Conservation (phyloP, 2,113 vertebrate genomes). For the Diphyllodes magnificus region DNA sequence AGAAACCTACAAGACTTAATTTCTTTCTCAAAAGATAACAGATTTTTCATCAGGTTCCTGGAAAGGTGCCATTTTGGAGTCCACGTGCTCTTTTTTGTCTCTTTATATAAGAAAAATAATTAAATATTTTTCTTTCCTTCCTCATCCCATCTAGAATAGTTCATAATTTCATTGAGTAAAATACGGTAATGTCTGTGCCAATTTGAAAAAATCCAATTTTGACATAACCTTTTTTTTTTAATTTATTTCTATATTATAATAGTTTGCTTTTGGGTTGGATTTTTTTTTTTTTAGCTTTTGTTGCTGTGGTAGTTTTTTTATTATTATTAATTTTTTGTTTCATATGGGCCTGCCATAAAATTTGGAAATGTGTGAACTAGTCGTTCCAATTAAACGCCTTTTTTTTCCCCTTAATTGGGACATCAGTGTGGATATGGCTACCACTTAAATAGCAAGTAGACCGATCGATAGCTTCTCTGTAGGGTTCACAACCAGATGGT, state of each 20-base stretch:
- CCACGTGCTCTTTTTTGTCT: not conserved
- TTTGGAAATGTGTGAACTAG: conserved; percentile 49
- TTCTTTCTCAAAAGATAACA: conserved; percentile 37
- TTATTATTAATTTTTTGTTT: not conserved
- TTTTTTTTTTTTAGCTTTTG: not conserved
- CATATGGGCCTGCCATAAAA: conserved; percentile 33
- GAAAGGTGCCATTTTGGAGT: conserved; percentile 53
- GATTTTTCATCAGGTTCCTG: conserved; percentile 52
- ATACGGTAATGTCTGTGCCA: not conserved
- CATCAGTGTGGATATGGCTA: not conserved
- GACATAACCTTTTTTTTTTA: not conserved
- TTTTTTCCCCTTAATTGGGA: conserved; percentile 3
- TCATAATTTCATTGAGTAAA: not conserved
- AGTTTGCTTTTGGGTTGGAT: not conserved
- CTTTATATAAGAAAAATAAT: conserved; percentile 21
- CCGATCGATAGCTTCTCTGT: not conserved
- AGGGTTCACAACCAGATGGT: conserved; percentile 35
- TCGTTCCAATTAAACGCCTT: conserved; percentile 34
- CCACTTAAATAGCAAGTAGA: conserved; percentile 18
- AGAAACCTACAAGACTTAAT: not conserved
- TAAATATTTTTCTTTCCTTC: not conserved
- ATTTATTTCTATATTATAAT: too few species aligned
- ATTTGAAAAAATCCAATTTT: not conserved
- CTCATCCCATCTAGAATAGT: not conserved
- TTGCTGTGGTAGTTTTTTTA: not conserved